phyloP scores from a whole-genome alignment of 2,797 vertebrate genomes.

The Babyrousa celebensis region DNA sequence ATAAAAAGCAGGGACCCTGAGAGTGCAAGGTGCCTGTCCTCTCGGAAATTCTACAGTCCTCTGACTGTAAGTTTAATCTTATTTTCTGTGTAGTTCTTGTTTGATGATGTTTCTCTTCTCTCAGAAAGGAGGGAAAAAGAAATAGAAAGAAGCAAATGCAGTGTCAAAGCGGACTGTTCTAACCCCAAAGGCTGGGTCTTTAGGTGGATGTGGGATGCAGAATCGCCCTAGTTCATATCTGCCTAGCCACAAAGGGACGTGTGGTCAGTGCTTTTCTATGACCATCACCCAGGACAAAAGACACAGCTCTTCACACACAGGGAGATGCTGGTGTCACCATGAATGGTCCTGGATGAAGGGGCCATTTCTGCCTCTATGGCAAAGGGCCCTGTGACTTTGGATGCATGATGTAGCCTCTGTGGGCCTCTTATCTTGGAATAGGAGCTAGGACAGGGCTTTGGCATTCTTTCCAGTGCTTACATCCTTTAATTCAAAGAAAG shows the following conservation, averaged over 20 bases:
- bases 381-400: background rate
- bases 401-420: background rate
- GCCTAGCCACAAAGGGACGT: background rate
- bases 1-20: background rate
- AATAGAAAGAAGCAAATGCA: background rate
- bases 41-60: background rate
- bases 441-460: too few species aligned
- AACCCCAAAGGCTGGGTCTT: background rate
- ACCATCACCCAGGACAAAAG: background rate
- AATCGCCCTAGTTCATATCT: background rate
- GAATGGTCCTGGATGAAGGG: background rate
- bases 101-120: slow-evolving; percentile 17
- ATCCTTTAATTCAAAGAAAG: slow-evolving; percentile 72
- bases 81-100: background rate
- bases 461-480: background rate
- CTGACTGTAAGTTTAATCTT: background rate
- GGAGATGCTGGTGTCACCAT: background rate
- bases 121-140: background rate
- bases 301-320: background rate
- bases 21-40: background rate
- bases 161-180: background rate
- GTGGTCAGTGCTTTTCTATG: background rate
- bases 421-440: slow-evolving; percentile 13
- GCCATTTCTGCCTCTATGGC: background rate
- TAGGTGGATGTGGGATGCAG: background rate